Evolutionary conservation across 2,113 vertebrate genomes (phyloP).

Genomic region (Hypanus sabinus): DNA sequence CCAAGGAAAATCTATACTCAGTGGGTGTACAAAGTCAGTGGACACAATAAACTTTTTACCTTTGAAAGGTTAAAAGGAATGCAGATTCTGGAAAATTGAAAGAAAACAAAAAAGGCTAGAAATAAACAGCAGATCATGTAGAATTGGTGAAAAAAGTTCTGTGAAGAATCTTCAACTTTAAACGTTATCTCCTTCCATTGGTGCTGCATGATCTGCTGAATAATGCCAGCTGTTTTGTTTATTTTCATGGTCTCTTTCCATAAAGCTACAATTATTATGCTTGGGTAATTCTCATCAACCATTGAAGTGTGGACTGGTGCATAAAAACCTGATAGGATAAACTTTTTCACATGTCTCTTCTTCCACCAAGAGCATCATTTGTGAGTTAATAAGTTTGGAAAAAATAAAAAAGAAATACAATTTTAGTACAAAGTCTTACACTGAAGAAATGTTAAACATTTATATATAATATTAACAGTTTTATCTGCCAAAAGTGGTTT

Average conservation of each 20-base stretch:
- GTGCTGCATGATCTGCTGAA: no score
- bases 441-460: neutral
- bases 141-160: no score
- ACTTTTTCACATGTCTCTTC: neutral
- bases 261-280: neutral
- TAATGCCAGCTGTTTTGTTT: no score
- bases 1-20: neutral
- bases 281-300: neutral
- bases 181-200: no score
- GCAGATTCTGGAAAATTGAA: no score
- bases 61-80: no score
- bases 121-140: no score
- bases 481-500: neutral
- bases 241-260: neutral
- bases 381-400: neutral
- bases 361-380: neutral
- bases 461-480: neutral
- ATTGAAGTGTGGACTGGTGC: slow-evolving; percentile 1
- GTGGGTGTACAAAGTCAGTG: neutral
- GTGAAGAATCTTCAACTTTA: no score
- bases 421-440: neutral
- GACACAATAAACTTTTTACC: neutral
- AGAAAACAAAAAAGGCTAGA: no score
- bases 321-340: neutral
- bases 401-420: neutral